Evolutionary conservation across 2,888 invertebrate species (phyloP).

Genomic region (Amiota mariae): DNA sequence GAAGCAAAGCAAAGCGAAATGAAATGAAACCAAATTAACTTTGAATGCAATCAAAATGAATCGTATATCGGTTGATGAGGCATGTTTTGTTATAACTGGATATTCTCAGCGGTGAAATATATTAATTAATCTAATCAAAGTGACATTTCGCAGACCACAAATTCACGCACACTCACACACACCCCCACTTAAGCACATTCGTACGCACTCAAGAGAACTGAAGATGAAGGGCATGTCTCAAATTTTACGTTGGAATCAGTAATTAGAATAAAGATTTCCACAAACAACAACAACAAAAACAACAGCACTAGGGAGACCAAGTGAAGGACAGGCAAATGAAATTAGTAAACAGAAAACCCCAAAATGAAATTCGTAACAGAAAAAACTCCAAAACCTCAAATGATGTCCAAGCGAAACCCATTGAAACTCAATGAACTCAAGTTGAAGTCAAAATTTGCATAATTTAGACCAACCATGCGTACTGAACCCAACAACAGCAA

Average conservation of each 20-base stretch:
- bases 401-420: too few relatives aligned
- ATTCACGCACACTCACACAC: slow-evolving; percentile 10
- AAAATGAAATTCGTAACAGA: too few relatives aligned
- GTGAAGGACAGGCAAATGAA: too few relatives aligned
- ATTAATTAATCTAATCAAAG: slow-evolving; percentile 26
- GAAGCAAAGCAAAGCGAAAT: background rate
- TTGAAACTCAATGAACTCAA: too few relatives aligned
- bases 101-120: slow-evolving; percentile 13
- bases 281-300: too few relatives aligned
- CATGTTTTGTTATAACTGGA: too few relatives aligned
- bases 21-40: background rate
- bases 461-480: background rate
- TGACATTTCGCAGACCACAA: background rate
- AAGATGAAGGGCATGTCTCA: background rate
- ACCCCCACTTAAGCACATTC: background rate
- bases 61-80: too few relatives aligned
- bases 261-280: background rate
- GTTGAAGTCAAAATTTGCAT: background rate
- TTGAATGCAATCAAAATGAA: background rate
- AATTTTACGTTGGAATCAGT: background rate
- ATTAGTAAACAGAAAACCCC: too few relatives aligned
- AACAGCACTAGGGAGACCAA: too few relatives aligned
- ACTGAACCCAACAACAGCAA: too few relatives aligned
- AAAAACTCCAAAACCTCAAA: too few relatives aligned
- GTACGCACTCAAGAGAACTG: background rate